Conservation (phyloP, 1,140 invertebrate genomes). For the Andricus grossulariae region DNA sequence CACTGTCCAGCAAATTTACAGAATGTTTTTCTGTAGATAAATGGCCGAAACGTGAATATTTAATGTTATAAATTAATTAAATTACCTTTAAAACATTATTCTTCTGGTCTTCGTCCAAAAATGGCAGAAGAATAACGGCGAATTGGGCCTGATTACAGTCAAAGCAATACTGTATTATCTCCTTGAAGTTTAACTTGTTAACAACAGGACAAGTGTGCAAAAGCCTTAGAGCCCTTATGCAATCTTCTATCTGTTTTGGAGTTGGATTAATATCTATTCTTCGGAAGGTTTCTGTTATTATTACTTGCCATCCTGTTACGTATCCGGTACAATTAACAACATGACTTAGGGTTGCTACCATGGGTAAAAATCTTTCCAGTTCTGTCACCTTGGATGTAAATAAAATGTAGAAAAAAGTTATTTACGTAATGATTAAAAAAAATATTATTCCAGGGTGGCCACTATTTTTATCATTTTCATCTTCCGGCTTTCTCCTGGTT, state of each 20-base stretch:
- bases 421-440: conserved; percentile 13
- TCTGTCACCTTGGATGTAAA: conserved; percentile 54
- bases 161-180: conserved; percentile 58
- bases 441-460: background rate
- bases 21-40: too few species aligned
- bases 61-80: conserved; percentile 32
- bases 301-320: conserved; percentile 62
- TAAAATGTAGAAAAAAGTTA: conserved; percentile 17
- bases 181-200: conserved; percentile 57
- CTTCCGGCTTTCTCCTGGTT: too few species aligned
- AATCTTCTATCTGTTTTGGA: conserved; percentile 56
- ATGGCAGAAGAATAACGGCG: conserved; percentile 62
- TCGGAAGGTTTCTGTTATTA: conserved; percentile 60
- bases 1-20: too few species aligned
- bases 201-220: conserved; percentile 65
- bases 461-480: too few species aligned
- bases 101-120: conserved; percentile 55
- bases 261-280: conserved; percentile 54
- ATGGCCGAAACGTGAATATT: background rate
- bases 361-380: conserved; percentile 59
- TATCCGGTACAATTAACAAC: conserved; percentile 64
- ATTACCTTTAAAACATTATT: conserved; percentile 54
- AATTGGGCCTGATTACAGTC: conserved; percentile 57
- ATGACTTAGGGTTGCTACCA: conserved; percentile 50
- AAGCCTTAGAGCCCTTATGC: conserved; percentile 57